These are phyloP conservation scores for Synanceia verrucosa DNA, from an alignment of 2,797 vertebrate genomes.

Conservation along the genomic window DNA sequence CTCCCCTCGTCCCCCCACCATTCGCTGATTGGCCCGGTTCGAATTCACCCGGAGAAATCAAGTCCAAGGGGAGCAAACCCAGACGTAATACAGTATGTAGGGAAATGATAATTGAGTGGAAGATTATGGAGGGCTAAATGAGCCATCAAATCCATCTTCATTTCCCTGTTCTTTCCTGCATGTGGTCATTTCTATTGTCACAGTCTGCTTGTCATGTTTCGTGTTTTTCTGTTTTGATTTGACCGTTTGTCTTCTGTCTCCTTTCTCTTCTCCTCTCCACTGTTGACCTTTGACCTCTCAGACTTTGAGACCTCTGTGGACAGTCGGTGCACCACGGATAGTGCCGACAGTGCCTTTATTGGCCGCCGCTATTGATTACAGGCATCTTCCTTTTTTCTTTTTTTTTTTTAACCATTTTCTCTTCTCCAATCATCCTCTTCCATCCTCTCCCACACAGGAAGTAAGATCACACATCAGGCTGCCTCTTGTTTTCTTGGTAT, in stretches of 20 bases:
- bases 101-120: too few relatives aligned
- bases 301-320: constrained; percentile 87
- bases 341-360: constrained; percentile 82
- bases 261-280: constrained; percentile 1
- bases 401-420: constrained; percentile 49
- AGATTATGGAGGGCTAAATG: too few relatives aligned
- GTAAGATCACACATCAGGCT: constrained; percentile 48
- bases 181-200: neutral
- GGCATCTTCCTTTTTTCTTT: constrained; percentile 52
- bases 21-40: too few relatives aligned
- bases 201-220: neutral
- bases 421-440: constrained; percentile 57
- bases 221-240: constrained; percentile 36
- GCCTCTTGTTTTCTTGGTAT: neutral
- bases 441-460: constrained; percentile 59
- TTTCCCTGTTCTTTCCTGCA: constrained; percentile 3
- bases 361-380: constrained; percentile 79
- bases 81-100: too few relatives aligned
- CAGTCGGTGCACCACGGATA: constrained; percentile 87
- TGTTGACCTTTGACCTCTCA: constrained; percentile 71
- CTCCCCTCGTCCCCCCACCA: too few relatives aligned
- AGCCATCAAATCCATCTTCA: too few relatives aligned
- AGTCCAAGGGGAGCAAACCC: too few relatives aligned
- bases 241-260: constrained; percentile 16
- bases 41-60: too few relatives aligned